phyloP scores from a whole-genome alignment of 2,888 invertebrate genomes.

The Hesperia comma region DNA sequence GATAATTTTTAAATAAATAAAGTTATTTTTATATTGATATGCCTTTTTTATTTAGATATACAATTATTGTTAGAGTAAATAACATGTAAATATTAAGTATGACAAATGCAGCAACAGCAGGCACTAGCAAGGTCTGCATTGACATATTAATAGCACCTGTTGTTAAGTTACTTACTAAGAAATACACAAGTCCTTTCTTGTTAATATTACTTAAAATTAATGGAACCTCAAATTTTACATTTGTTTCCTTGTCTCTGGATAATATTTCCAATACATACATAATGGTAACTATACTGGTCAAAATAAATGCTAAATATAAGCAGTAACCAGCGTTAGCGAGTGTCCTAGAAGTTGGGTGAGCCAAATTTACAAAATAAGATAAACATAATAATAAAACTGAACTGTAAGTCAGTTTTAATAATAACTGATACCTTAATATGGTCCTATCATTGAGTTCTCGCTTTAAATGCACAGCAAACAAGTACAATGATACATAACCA shows the following conservation, averaged over 20 bases:
- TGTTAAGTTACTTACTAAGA: constrained; percentile 91
- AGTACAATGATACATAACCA: constrained; percentile 93
- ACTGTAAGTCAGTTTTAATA: constrained; percentile 48
- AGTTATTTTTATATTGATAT: constrained; percentile 68
- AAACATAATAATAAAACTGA: constrained; percentile 67
- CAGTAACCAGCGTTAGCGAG: constrained; percentile 93
- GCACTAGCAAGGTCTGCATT: constrained; percentile 84
- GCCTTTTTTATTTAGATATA: constrained; percentile 68
- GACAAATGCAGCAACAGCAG: constrained; percentile 66
- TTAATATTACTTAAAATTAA: constrained; percentile 88
- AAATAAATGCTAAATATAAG: constrained; percentile 88
- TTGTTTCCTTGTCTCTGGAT: constrained; percentile 55
- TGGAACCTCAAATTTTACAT: constrained; percentile 65
- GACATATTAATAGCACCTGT: constrained; percentile 93
- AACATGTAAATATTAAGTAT: constrained; percentile 86
- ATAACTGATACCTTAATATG: constrained; percentile 48
- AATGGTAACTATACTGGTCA: constrained; percentile 81
- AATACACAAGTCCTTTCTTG: constrained; percentile 92
- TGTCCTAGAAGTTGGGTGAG: constrained; percentile 88
- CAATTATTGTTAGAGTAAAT: constrained; percentile 53
- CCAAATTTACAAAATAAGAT: constrained; percentile 73
- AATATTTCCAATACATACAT: constrained; percentile 84
- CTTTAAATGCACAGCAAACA: constrained; percentile 88
- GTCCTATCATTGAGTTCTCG: constrained; percentile 72
- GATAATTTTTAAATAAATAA: constrained; percentile 6